phyloP scores from a whole-genome alignment of 2,113 vertebrate species.

The Pipa parva region DNA sequence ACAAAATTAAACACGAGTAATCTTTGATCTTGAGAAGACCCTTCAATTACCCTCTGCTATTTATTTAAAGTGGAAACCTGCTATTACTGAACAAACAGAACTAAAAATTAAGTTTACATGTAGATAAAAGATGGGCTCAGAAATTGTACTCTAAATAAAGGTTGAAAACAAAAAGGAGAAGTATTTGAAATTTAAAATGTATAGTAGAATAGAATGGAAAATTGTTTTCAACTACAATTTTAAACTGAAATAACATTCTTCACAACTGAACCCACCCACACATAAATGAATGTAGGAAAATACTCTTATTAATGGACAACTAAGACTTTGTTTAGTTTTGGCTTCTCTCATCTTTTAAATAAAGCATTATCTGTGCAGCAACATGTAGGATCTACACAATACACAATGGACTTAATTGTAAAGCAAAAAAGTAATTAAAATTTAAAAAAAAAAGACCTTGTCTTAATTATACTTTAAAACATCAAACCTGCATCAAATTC shows the following conservation, averaged over 20 bases:
- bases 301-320: slow-evolving; percentile 44
- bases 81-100: neutral
- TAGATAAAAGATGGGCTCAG: neutral
- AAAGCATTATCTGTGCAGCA: slow-evolving; percentile 51
- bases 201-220: neutral
- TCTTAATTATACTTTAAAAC: too few relatives aligned
- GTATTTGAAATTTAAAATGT: too few relatives aligned
- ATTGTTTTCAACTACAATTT: neutral
- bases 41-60: slow-evolving; percentile 5
- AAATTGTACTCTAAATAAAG: neutral
- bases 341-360: slow-evolving; percentile 41
- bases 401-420: slow-evolving; percentile 27
- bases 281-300: slow-evolving; percentile 37
- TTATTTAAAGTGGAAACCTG: slow-evolving; percentile 1
- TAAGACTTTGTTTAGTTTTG: slow-evolving; percentile 54
- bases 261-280: slow-evolving; percentile 30
- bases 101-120: slow-evolving; percentile 34
- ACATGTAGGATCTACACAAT: slow-evolving; percentile 44
- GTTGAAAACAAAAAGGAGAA: neutral
- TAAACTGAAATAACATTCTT: neutral
- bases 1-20: slow-evolving; percentile 20
- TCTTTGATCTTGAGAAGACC: slow-evolving; percentile 31
- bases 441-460: too few relatives aligned
- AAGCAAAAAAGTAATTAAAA: neutral
- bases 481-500: too few relatives aligned